Base-by-base conservation (phyloP, 2,113 vertebrate genomes). In the Polypterus senegalus region DNA sequence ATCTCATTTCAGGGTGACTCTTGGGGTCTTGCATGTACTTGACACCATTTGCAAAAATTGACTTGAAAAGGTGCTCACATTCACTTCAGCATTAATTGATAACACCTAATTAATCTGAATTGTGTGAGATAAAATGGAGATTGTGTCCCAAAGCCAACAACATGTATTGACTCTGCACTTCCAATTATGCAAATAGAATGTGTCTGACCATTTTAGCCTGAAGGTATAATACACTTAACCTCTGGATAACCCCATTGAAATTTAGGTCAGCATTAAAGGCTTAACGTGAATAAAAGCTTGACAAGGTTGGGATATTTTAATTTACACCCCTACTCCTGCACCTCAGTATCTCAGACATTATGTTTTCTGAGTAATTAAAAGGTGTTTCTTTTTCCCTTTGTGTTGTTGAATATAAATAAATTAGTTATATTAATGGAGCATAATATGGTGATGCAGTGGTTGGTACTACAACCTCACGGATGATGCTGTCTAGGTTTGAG, bases 71-170 rank as follows among this genome's bases (percentile, higher is more conserved):
- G 57, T 79, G 76, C 71, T 82, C 82, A 77, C 81, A 86, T 81
- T 83, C 84, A 81, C 75, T 73, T 76, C 74, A 73, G 78, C 79
- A 83, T 85, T 89, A 85, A 86, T 81, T 86, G 83, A 86, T 85
- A 89, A 86, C 80, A 83, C 79, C 82, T 86, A 86, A 89, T 86
- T 84, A 89, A 91, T 83, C 81, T 80, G 81, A 88, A 79, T 70
- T 67, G 79, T 74, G 73, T 76, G 75, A 89, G 86, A 87, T 87
- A 76, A 82, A 83, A 72, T 65, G 68, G 67, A 84, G 85, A 85
- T 81, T 77, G 76, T 71, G 74, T 82, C 72, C 79, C 78, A 73
- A 67, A 61, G 54, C 75, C 51, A 67, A 78, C 77, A 74, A 73
- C 72, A 63, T 61, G 61, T 82, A 84, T 86, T 73, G 83, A 87